Evolutionary conservation across 1,140 invertebrate species (phyloP).

Genomic region (Sycobia sp.): DNA sequence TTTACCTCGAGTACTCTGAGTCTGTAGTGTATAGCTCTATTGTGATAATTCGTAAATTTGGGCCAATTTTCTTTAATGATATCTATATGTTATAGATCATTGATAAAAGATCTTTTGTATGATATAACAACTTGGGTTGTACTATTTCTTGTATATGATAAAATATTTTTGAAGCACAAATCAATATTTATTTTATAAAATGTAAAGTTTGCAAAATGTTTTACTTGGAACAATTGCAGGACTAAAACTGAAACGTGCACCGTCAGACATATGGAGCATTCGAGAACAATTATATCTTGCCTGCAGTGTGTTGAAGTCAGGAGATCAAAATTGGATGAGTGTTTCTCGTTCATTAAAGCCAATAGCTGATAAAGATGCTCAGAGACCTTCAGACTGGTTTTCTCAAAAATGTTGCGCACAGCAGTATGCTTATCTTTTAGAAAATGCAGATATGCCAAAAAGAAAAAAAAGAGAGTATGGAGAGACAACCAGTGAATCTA

Average conservation of each 20-base stretch:
- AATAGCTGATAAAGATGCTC: constrained; percentile 70
- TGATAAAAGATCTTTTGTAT: too few relatives aligned
- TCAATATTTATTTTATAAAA: too few relatives aligned
- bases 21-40: too few relatives aligned
- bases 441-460: constrained; percentile 85
- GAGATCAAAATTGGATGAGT: constrained; percentile 94
- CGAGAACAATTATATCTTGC: constrained; percentile 85
- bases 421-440: constrained; percentile 84
- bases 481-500: constrained; percentile 81
- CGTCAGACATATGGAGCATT: constrained; percentile 82
- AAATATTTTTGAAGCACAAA: too few relatives aligned
- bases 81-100: too few relatives aligned
- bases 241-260: constrained; percentile 70
- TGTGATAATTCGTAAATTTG: too few relatives aligned
- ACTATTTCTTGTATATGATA: too few relatives aligned
- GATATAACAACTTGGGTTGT: too few relatives aligned
- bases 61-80: too few relatives aligned
- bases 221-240: constrained; percentile 38
- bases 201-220: too few relatives aligned
- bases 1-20: too few relatives aligned
- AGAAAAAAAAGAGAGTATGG: constrained; percentile 79
- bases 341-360: constrained; percentile 80
- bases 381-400: constrained; percentile 84
- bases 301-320: constrained; percentile 83
- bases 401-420: constrained; percentile 89